Evolutionary conservation across 2,888 invertebrate species (phyloP), one percentile per base, ranked within the genome.

Genomic region (Drosophila kuntzei): DNA sequence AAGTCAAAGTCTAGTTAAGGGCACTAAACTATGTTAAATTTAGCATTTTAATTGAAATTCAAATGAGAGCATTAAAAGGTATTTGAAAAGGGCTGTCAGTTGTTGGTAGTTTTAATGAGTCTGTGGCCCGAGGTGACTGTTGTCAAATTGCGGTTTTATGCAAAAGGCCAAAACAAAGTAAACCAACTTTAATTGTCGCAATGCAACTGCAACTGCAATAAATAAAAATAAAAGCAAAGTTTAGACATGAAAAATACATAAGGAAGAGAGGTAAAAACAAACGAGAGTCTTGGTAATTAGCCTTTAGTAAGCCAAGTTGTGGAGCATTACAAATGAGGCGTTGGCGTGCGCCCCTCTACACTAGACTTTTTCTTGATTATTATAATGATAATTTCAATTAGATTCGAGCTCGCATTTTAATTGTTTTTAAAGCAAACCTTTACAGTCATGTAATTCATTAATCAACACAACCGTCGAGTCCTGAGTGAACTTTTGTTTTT

Each of bases 291-390:
- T 44, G 59, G 62, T 63, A 77, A 77, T 77, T 77, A 77, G 75
- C 66, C 77, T 36, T 66, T 32, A 51, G 53, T 46, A 3, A 20
- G 37, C 49, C 14, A 16, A 39, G 27, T 20, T 47, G 37, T 16
- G 65, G 68, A 75, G 71, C 79, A 81, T 90, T 90, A 90, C 90
- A 90, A 89, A 89, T 89, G 89, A 78, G 87, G 68, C 76, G 78
- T 89, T 89, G 83, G 90, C 90, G 89, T 89, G 89, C 79, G 59
- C 46, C 65, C 43, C 49, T 34, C 18, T 11, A 49, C 50, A 12
- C 76, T 37, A 44, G 54, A 32, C 47, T 16, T 27, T 43, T 53
- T 22, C 73, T 37, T 44, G 62, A 67, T 62, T 50, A 44, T 54
- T 36, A 53, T 53, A 54, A 44, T 66, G 66, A 78, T 59, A 64